A percentile compares a stretch with the other conserved stretches of the same genome.
These are phyloP conservation scores for Squalus acanthias DNA, from an alignment of 2,797 vertebrate genomes.

Conservation along the genomic window DNA sequence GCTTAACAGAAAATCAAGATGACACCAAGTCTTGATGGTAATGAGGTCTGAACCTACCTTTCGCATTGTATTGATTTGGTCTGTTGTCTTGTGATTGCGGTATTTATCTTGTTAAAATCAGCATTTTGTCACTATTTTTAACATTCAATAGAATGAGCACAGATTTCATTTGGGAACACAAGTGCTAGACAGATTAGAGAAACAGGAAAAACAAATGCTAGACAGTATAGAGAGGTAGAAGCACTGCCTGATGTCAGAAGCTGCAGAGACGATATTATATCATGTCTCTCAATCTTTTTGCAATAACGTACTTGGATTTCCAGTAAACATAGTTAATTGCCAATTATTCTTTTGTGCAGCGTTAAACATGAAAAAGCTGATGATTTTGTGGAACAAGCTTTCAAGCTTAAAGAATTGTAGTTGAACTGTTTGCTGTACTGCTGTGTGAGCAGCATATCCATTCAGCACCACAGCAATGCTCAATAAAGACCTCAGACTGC, in stretches of 20 bases:
- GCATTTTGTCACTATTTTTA: constrained; percentile 17
- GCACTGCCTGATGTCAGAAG: not conserved
- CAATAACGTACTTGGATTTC: not conserved
- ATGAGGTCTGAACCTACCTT: constrained; percentile 3
- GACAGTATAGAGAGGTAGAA: not conserved
- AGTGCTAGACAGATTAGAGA: not conserved
- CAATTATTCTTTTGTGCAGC: not conserved
- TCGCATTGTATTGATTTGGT: constrained; percentile 3
- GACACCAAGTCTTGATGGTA: not conserved
- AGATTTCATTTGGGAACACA: not conserved
- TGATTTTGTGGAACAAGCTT: not conserved
- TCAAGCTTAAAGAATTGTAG: not conserved
- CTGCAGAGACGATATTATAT: not conserved
- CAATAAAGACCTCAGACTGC: not conserved
- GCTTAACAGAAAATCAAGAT: constrained; percentile 20
- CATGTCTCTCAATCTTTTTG: not conserved
- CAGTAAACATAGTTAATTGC: not conserved
- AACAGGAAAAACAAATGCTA: not conserved
- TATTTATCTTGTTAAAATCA: constrained; percentile 20
- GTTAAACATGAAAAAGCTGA: not conserved
- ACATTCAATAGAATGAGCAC: not conserved
- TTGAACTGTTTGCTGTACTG: not conserved
- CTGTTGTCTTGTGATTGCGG: not conserved
- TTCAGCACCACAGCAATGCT: not conserved
- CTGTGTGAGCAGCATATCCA: not conserved